Conservation (phyloP, 2,797 vertebrate species). For the Parambassis ranga region DNA sequence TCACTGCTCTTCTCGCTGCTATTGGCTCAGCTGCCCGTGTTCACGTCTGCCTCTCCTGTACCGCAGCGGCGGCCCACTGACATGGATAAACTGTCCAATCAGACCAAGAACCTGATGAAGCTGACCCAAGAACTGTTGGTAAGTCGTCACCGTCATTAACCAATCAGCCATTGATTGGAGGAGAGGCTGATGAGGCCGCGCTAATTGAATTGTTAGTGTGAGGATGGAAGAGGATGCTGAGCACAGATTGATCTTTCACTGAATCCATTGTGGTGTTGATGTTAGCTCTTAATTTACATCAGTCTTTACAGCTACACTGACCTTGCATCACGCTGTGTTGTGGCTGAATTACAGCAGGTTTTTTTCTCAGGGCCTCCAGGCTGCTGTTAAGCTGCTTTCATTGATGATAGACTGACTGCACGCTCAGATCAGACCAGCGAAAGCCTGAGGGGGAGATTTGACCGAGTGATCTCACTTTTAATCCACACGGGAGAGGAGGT, state of each 20-base stretch:
- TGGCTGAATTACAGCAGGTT: neutral
- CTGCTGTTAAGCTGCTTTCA: conserved; percentile 65
- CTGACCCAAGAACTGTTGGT: conserved; percentile 83
- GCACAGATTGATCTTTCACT: conserved; percentile 13
- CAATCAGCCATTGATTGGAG: conserved; percentile 3
- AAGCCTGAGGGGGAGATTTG: conserved; percentile 46
- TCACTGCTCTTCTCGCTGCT: conserved; percentile 83
- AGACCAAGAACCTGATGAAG: conserved; percentile 83
- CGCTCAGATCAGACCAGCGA: conserved; percentile 49
- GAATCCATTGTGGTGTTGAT: conserved; percentile 41
- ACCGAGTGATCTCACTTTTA: conserved; percentile 75
- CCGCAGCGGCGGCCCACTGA: conserved; percentile 70
- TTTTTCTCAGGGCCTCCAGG: conserved; percentile 35
- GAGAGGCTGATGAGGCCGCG: conserved; percentile 14
- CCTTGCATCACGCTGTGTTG: conserved; percentile 23
- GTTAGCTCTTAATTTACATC: conserved; percentile 16
- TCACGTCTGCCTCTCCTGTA: conserved; percentile 74
- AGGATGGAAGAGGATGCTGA: conserved; percentile 19
- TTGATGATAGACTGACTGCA: conserved; percentile 56
- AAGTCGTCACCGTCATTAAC: conserved; percentile 44
- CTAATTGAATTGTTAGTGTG: conserved; percentile 41
- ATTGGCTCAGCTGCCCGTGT: conserved; percentile 81
- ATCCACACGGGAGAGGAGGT: conserved; percentile 46
- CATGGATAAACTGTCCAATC: conserved; percentile 84
- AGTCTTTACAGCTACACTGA: neutral